Percentiles rank a stretch among this genome's conserved stretches.
phyloP scores from a whole-genome alignment of 1,140 invertebrate genomes.

The Drosophila orena region DNA sequence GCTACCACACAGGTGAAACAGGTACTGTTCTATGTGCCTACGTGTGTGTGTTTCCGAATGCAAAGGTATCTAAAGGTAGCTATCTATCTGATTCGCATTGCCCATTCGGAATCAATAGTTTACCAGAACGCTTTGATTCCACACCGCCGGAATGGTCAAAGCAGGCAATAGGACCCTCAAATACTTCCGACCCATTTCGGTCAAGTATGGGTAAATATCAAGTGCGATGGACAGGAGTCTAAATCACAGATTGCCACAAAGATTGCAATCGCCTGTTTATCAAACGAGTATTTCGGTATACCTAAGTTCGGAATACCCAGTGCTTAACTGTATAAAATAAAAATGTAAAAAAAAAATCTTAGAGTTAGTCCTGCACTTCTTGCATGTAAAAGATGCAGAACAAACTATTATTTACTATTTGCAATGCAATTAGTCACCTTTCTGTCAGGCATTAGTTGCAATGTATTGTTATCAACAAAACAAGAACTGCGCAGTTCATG shows the following conservation, averaged over 20 bases:
- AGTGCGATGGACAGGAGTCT: slow-evolving; percentile 6
- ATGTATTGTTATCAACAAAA: slow-evolving; percentile 19
- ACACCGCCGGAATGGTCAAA: slow-evolving; percentile 53
- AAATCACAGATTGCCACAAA: neutral
- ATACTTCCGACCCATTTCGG: slow-evolving; percentile 61
- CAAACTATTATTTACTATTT: neutral
- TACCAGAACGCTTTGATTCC: slow-evolving; percentile 19
- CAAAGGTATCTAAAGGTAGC: slow-evolving; percentile 8
- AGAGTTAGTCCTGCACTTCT: no score
- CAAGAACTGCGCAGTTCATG: slow-evolving; percentile 18
- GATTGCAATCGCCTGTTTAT: slow-evolving; percentile 2
- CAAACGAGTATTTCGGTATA: no score
- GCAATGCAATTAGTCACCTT: neutral
- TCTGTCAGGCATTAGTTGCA: slow-evolving; percentile 2
- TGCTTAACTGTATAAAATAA: neutral
- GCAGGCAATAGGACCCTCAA: slow-evolving; percentile 61
- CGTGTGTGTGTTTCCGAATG: neutral
- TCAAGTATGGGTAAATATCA: slow-evolving; percentile 62
- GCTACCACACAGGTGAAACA: slow-evolving; percentile 30
- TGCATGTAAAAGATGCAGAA: no score
- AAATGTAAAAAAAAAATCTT: no score
- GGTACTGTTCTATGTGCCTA: slow-evolving; percentile 2
- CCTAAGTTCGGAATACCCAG: neutral
- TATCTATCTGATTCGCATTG: slow-evolving; percentile 17
- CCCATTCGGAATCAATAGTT: slow-evolving; percentile 33